Percentiles rank a stretch among this genome's conserved stretches.
phyloP scores from a whole-genome alignment of 2,797 vertebrate species.

The Acomys russatus region DNA sequence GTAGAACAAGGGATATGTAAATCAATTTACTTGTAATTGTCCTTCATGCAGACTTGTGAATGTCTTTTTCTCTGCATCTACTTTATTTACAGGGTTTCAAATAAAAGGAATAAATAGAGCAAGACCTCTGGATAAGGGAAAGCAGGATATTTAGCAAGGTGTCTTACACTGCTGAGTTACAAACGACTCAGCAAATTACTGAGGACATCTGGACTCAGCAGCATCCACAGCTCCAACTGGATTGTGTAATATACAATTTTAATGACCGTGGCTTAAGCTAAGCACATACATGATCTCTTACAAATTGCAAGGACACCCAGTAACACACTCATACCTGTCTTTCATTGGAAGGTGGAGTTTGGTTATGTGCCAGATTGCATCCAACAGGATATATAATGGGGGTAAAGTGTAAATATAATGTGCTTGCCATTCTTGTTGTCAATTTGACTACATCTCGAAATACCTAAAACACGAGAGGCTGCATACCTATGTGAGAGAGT shows the following conservation, averaged over 20 bases:
- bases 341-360: conserved; percentile 35
- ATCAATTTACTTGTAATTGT: conserved; percentile 71
- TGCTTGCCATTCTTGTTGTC: neutral
- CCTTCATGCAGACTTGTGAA: conserved; percentile 5
- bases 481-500: fast-evolving
- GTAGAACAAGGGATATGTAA: conserved; percentile 45
- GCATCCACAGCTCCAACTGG: conserved; percentile 11
- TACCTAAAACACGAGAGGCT: neutral
- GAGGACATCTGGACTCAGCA: conserved; percentile 70
- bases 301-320: conserved; percentile 43
- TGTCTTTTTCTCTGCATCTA: conserved; percentile 15
- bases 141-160: conserved; percentile 12
- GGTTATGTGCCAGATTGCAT: conserved; percentile 30
- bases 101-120: conserved; percentile 49
- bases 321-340: conserved; percentile 59
- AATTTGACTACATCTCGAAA: neutral
- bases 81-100: conserved; percentile 51
- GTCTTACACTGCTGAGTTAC: conserved; percentile 68
- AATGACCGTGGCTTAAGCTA: conserved; percentile 71
- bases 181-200: conserved; percentile 63
- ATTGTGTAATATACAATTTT: conserved; percentile 56
- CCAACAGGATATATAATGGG: neutral
- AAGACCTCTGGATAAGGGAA: conserved; percentile 19
- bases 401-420: conserved; percentile 1
- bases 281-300: conserved; percentile 33